Conservation (phyloP, 2,113 vertebrate species). For the Hydrolagus affinis region DNA sequence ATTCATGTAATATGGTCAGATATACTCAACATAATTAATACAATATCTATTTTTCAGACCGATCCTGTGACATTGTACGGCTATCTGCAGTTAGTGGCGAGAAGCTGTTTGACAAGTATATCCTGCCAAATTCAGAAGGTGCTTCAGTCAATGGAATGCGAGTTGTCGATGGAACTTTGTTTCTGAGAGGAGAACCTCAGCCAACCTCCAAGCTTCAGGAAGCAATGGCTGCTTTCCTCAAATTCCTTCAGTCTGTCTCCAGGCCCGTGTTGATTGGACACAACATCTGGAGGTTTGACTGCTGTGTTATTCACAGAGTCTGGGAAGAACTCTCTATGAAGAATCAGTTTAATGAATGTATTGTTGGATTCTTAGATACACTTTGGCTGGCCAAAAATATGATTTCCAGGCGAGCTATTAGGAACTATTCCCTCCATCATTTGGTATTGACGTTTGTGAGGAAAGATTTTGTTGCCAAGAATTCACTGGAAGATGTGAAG, state of each 20-base stretch:
- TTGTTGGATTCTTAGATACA: slow-evolving; percentile 29
- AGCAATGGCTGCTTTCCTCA: slow-evolving; percentile 16
- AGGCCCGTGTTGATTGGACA: slow-evolving; percentile 16
- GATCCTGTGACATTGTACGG: slow-evolving; percentile 9
- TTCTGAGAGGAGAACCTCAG: neutral
- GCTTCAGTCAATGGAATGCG: slow-evolving; percentile 2
- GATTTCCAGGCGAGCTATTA: slow-evolving; percentile 2
- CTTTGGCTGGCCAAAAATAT: neutral
- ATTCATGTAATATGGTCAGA: too few species aligned
- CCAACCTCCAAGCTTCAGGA: neutral
- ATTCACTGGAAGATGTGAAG: slow-evolving; percentile 28
- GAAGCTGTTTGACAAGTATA: slow-evolving; percentile 19
- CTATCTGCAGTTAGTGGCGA: slow-evolving; percentile 26
- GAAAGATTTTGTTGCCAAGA: slow-evolving; percentile 25
- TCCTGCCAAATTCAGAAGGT: slow-evolving; percentile 23
- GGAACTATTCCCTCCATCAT: neutral
- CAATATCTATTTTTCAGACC: neutral
- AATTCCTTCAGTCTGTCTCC: slow-evolving; percentile 8
- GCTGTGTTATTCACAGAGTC: neutral
- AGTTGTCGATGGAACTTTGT: neutral
- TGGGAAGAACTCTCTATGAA: slow-evolving; percentile 22
- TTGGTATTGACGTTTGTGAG: neutral
- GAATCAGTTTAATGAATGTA: slow-evolving; percentile 12
- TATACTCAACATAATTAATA: neutral
- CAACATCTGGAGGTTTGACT: slow-evolving; percentile 31